Conservation (phyloP, 2,113 vertebrate species). For the Stictonetta naevosa region DNA sequence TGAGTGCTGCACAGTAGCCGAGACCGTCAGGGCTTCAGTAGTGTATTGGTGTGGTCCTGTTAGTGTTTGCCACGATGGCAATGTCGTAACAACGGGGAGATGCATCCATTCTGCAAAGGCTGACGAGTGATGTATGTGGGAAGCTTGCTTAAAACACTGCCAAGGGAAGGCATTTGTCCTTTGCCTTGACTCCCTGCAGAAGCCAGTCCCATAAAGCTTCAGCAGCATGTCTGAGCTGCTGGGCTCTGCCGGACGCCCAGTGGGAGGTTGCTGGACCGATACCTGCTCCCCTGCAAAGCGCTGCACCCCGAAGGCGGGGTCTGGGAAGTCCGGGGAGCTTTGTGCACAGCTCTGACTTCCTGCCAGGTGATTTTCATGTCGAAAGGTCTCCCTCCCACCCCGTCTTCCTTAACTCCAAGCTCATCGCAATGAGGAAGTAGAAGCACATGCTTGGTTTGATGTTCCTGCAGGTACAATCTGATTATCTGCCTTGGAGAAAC, state of each 20-base stretch:
- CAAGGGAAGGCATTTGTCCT: neutral
- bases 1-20: neutral
- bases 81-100: neutral
- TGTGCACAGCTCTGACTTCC: neutral
- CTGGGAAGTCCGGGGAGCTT: neutral
- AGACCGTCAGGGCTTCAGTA: neutral
- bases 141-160: neutral
- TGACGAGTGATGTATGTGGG: neutral
- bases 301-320: neutral
- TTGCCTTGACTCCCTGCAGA: neutral
- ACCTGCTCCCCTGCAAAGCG: neutral
- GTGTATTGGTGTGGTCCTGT: neutral
- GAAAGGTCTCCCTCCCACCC: constrained; percentile 5
- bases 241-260: neutral
- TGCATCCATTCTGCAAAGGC: neutral
- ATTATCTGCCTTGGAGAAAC: constrained; percentile 6
- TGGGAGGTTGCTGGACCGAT: neutral
- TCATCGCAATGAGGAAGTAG: constrained; percentile 12
- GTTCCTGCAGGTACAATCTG: neutral
- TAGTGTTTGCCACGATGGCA: neutral
- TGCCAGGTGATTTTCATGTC: constrained; percentile 35
- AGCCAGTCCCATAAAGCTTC: neutral
- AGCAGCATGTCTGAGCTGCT: neutral
- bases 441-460: constrained; percentile 4
- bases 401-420: neutral